Evolutionary conservation across 2,113 vertebrate genomes (phyloP).

Genomic region (Numenius arquata): DNA sequence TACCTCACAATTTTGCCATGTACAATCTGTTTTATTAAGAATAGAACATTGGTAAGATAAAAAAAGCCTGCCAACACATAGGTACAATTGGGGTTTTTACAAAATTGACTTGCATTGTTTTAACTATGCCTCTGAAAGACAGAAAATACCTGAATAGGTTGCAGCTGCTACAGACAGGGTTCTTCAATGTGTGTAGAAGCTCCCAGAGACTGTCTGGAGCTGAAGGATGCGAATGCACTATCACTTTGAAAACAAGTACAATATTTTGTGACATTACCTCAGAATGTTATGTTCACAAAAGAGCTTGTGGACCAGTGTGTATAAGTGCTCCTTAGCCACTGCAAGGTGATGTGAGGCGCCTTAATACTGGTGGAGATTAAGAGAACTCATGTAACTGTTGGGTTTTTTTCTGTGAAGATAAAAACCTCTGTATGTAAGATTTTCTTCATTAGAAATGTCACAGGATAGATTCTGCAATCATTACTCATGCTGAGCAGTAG

Average conservation of each 20-base stretch:
- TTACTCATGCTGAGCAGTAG: neutral
- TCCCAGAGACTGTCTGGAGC: neutral
- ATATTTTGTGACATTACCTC: neutral
- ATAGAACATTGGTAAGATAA: neutral
- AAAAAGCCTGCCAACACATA: neutral
- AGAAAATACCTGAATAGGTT: neutral
- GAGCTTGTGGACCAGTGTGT: neutral
- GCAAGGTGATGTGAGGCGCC: accelerated
- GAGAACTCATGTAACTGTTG: neutral
- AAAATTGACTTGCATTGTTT: neutral
- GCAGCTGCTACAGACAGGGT: accelerated
- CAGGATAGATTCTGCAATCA: neutral
- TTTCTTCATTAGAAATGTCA: neutral
- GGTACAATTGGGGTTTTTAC: accelerated
- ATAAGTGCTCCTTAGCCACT: neutral
- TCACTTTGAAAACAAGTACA: neutral
- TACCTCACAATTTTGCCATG: neutral
- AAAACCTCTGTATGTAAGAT: neutral
- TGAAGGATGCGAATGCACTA: neutral
- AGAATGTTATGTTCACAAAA: neutral
- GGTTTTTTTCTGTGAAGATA: neutral
- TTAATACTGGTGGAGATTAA: neutral
- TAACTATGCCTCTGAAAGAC: neutral
- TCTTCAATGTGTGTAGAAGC: neutral
- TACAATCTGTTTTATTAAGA: neutral